Evolutionary conservation across 2,888 invertebrate genomes (phyloP).

Genomic region (Sthenelais limicola): DNA sequence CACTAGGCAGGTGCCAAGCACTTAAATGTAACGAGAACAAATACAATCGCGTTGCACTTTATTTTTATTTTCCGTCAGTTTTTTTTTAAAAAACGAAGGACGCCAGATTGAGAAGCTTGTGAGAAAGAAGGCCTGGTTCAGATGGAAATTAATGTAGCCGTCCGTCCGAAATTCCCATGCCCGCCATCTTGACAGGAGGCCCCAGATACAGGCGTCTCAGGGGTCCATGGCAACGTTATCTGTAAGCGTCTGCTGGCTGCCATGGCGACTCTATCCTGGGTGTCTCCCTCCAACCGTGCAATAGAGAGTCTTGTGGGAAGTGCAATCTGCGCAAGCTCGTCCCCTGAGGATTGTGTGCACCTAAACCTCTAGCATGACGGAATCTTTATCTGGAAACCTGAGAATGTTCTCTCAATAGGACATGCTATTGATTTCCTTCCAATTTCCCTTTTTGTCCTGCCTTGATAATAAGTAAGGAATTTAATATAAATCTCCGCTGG

Average conservation of each 20-base stretch:
- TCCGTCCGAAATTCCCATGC: not conserved
- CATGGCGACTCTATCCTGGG: slow-evolving; percentile 19
- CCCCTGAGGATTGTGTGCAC: not conserved
- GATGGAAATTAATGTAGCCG: slow-evolving; percentile 5
- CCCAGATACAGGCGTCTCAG: slow-evolving; percentile 24
- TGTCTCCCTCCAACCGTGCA: slow-evolving; percentile 32
- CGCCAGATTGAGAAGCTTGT: too few relatives aligned
- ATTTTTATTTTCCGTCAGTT: not conserved
- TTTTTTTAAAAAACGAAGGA: not conserved
- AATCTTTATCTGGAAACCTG: slow-evolving; percentile 35
- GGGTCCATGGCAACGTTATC: slow-evolving; percentile 35
- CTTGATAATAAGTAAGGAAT: too few relatives aligned
- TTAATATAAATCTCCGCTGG: too few relatives aligned
- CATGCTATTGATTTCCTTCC: too few relatives aligned
- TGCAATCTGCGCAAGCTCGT: slow-evolving; percentile 14
- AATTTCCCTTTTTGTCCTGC: too few relatives aligned
- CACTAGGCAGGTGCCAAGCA: too few relatives aligned
- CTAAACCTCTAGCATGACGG: slow-evolving; percentile 29
- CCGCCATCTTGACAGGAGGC: slow-evolving; percentile 31
- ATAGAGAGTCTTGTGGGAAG: slow-evolving; percentile 21
- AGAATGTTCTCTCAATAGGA: too few relatives aligned
- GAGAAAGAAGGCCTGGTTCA: not conserved
- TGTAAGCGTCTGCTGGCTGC: slow-evolving; percentile 31
- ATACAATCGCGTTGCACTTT: too few relatives aligned
- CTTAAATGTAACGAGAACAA: too few relatives aligned